Conservation (phyloP, 1,140 invertebrate genomes). For the Bacillus rossius region DNA sequence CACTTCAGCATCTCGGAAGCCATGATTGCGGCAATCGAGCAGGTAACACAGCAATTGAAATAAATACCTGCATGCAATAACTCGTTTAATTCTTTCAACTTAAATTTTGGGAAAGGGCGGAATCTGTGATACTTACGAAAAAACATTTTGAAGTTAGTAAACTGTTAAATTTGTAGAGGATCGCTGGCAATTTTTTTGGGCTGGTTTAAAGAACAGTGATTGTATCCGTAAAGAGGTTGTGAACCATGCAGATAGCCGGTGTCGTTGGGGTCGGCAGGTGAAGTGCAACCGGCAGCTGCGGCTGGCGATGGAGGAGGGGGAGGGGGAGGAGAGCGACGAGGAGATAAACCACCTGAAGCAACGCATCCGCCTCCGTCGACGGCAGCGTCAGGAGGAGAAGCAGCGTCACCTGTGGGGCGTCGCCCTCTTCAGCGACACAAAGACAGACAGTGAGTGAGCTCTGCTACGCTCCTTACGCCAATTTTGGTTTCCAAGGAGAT, state of each 20-base stretch:
- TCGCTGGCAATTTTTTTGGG: too few relatives aligned
- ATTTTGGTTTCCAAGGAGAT: neutral
- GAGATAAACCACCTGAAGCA: conserved; percentile 62
- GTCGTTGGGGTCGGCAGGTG: conserved; percentile 37
- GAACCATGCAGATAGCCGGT: too few relatives aligned
- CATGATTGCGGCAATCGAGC: conserved; percentile 77
- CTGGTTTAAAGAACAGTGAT: too few relatives aligned
- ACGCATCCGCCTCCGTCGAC: conserved; percentile 52
- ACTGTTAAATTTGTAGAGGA: too few relatives aligned
- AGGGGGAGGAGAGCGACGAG: conserved; percentile 57
- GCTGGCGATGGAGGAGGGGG: conserved; percentile 40
- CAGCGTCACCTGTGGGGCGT: conserved; percentile 24
- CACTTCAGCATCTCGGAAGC: conserved; percentile 84
- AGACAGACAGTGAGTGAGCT: conserved; percentile 53
- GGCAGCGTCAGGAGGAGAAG: conserved; percentile 48
- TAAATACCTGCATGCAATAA: too few relatives aligned
- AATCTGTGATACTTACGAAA: too few relatives aligned
- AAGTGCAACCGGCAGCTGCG: conserved; percentile 44
- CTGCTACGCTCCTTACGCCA: neutral
- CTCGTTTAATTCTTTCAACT: neutral
- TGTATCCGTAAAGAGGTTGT: too few relatives aligned
- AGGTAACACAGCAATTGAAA: too few relatives aligned
- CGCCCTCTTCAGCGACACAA: conserved; percentile 46
- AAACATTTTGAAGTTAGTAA: neutral
- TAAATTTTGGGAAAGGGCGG: too few relatives aligned